Evolutionary conservation across 1,140 invertebrate species (phyloP).

Genomic region (Ridgeia piscesae): DNA sequence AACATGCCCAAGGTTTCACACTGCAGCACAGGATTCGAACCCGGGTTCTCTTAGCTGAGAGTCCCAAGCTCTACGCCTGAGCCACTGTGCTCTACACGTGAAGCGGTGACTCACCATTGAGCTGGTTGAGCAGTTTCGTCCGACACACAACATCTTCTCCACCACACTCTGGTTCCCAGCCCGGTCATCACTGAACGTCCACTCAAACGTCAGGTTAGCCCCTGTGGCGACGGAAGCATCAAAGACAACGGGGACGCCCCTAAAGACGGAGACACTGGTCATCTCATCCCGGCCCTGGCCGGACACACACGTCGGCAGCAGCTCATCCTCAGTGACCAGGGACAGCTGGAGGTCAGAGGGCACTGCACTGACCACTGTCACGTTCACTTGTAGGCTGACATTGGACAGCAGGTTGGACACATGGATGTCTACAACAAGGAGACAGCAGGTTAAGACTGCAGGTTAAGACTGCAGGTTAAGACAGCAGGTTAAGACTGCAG

Average conservation of each 20-base stretch:
- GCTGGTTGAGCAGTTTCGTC: neutral
- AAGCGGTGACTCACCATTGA: neutral
- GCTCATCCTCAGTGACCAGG: neutral
- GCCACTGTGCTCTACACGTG: no score
- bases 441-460: neutral
- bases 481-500: no score
- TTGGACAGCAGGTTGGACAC: conserved; percentile 3
- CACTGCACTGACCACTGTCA: neutral
- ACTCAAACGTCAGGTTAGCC: neutral
- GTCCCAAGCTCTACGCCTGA: no score
- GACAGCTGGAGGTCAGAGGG: neutral
- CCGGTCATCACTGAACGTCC: neutral
- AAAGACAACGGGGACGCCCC: neutral
- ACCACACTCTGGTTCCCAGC: neutral
- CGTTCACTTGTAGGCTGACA: neutral
- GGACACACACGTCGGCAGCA: neutral
- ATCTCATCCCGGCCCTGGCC: neutral
- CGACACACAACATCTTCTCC: neutral
- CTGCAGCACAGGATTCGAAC: no score
- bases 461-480: no score
- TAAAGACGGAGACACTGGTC: neutral
- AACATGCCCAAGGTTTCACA: no score
- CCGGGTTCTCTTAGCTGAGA: no score
- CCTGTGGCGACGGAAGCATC: neutral
- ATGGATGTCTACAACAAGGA: neutral